Conservation (phyloP, 2,888 invertebrate genomes). For the Sphecodes monilicornis region DNA sequence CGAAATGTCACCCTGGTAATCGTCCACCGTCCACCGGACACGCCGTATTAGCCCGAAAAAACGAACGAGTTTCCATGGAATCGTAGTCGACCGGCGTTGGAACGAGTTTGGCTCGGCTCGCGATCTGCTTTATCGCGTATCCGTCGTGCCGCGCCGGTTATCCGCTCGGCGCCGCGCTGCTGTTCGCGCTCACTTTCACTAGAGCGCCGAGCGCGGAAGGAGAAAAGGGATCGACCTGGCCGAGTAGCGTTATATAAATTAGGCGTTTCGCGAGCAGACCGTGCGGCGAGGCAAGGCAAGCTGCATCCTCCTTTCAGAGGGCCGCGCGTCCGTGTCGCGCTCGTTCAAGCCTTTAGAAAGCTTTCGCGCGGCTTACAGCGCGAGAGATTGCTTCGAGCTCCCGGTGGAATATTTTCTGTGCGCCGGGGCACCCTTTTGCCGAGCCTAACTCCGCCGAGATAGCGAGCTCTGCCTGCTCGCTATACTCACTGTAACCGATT, state of each 20-base stretch:
- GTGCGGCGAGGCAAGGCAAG: not conserved
- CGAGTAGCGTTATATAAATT: constrained; percentile 78
- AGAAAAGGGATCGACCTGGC: constrained; percentile 71
- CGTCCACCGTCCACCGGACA: not conserved
- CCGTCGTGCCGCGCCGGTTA: constrained; percentile 41
- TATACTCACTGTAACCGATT: not conserved
- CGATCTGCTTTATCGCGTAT: constrained; percentile 61
- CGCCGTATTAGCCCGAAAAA: not conserved
- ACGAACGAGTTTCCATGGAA: constrained; percentile 19
- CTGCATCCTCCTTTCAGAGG: constrained; percentile 21
- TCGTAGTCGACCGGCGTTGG: constrained; percentile 22
- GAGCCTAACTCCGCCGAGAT: not conserved
- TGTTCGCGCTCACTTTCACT: constrained; percentile 73
- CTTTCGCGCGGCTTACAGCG: constrained; percentile 7
- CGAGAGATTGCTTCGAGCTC: not conserved
- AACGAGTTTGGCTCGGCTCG: constrained; percentile 57
- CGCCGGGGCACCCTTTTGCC: not conserved
- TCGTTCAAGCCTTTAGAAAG: not conserved
- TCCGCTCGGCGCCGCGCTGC: constrained; percentile 51
- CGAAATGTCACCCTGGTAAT: constrained; percentile 25
- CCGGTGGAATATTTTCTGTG: not conserved
- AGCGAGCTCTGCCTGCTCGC: not conserved
- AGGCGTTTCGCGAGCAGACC: constrained; percentile 65
- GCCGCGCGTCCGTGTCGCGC: constrained; percentile 21
- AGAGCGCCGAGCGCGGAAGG: constrained; percentile 60